Base-by-base conservation (phyloP, 2,113 vertebrate species). In the Poecile atricapillus region DNA sequence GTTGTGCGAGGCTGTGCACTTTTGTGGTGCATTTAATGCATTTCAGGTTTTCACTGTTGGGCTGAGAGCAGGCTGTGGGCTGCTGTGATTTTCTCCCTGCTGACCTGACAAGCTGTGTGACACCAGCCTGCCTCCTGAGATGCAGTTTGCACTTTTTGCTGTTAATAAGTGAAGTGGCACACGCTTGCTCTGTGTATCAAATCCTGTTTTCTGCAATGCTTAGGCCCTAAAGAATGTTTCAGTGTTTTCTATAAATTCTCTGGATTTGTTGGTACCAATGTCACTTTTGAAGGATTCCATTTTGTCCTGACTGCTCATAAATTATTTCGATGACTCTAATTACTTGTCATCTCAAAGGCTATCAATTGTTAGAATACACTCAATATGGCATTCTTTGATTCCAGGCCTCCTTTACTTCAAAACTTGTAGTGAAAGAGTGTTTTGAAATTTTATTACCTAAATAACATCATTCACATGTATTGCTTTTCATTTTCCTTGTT, bases 251-350 rank as follows among this genome's bases (percentile, higher is more conserved):
- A 7, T 56, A 84, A 79, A 79, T 89, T 81, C 60, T 68, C 50
- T 5, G 15, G 25, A 70, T 86, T 69, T 83, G 4, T 88, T 73
- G 85, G 67, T 69, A 83, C 19, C 33, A 8, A 25, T 83, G 91
- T 86, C 55, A 59, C 79, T 83, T 90, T 35, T 92, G 76, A 89
- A 92, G 76, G 47, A 60, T 83, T 87, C 35, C 1, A 21, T 94
- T 97, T n/a, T 87, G 27, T 78, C 83, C 73, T 75, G 41, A 75
- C 27, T 81, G 23, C 58, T 87, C 82, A 27, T 63, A 83, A 84
- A 63, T 84, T 7, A 75, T 78, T 75, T 89, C 67, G 23, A 78
- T 87, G 25, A 44, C 76, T 68, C 49, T 86, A 80, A 91, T 87
- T 92, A 78, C 52, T 89, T 4, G 8, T 81, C 22, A 37, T 50